A percentile compares a stretch with the other conserved stretches of the same genome.
phyloP scores from a whole-genome alignment of 30 jellyfish, hydroid and myxozoan genomes.

The Sanderia malayensis region DNA sequence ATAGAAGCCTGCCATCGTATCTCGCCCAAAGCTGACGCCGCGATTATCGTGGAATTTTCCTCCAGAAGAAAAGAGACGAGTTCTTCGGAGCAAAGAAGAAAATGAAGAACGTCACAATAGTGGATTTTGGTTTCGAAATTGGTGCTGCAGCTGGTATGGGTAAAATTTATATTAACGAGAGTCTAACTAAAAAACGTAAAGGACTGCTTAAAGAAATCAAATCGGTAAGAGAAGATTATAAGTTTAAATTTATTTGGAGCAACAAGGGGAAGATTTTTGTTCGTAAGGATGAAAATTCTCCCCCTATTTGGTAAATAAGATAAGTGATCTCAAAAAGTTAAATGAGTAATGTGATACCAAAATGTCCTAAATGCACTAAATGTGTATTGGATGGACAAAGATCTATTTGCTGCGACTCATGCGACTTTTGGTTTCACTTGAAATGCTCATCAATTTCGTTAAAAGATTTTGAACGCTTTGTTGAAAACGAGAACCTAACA shows the following conservation, averaged over 20 bases:
- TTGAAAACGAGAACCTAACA: constrained; percentile 1
- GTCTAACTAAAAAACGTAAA: neutral
- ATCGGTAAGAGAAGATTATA: neutral
- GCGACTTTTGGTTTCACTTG: neutral
- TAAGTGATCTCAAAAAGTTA: neutral
- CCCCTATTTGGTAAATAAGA: neutral
- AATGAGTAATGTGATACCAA: neutral
- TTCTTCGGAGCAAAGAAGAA: neutral
- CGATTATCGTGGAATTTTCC: neutral
- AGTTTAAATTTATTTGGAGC: neutral
- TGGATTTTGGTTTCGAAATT: no score
- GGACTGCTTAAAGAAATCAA: neutral
- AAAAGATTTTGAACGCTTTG: neutral
- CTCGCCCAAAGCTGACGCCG: neutral
- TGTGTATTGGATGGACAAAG: neutral
- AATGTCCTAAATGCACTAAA: neutral
- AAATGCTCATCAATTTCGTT: neutral
- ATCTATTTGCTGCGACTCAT: constrained; percentile 1
- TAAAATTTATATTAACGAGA: neutral
- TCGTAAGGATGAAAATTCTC: neutral
- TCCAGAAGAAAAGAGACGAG: neutral
- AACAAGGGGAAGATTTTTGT: neutral
- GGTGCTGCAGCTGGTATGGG: no score
- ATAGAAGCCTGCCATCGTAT: neutral
- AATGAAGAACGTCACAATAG: neutral